Base-by-base conservation (phyloP, 2,113 vertebrate species). In the Dromaius novaehollandiae region DNA sequence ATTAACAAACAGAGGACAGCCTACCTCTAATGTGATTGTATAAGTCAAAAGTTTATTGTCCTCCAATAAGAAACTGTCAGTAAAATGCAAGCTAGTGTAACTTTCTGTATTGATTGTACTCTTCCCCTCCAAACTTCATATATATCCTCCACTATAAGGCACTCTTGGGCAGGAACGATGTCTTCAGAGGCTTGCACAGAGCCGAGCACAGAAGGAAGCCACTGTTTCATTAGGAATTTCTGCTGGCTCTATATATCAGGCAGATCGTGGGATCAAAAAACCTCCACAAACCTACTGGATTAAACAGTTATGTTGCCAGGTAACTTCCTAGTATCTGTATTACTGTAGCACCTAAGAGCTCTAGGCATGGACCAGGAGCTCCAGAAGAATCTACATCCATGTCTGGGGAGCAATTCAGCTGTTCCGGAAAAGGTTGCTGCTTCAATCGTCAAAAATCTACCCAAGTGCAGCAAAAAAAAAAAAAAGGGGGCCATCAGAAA, bases 381-480 rank as follows among this genome's bases (percentile, higher is more conserved):
- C 36, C 24, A 75, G 50, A 71, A 90, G 55, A 22, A 46, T 34
- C n/a, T 81, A 18, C 6, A 78, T 14, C 12, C n/a, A 42, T 12
- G 28, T 70, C 28, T 50, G 34, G 44, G 50, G 24, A 71, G 30
- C 20, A 83, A 53, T 11, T 83, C 53, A 34, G 4, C 9, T 76
- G 79, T 80, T 90, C 66, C 73, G n/a, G 56, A 79, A 82, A 28
- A 74, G 11, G 19, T 51, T 74, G 78, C 25, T 69, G 79, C 28
- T 78, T 90, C 44, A 48, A 46, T 22, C 80, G 44, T 7, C 24
- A 83, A 77, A 77, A 92, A 51, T 56, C 22, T 75, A 34, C 13
- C 1, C 0, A 1, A 76, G 3, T 13, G 2, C 4, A 88, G 44
- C 36, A 90, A 61, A 74, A 53, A 17, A 0, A 5, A 71, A 20